Percentiles rank a stretch among this genome's conserved stretches.
Evolutionary conservation across 2,113 vertebrate genomes (phyloP).

Genomic region (Phocoena phocoena): DNA sequence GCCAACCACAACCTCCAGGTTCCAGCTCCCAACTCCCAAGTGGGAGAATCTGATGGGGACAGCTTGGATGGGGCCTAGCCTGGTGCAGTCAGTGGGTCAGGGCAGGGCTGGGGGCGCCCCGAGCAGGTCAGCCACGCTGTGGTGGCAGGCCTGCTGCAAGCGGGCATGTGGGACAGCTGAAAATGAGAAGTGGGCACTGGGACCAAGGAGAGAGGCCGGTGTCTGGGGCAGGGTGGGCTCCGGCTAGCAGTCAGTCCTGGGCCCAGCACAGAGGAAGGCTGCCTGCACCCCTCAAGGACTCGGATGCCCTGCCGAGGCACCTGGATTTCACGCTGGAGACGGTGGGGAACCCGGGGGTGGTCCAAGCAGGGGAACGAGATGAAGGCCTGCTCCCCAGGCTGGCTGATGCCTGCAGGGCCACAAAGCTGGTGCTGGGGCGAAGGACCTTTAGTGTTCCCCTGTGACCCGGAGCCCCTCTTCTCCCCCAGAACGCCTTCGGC

Average conservation of each 20-base stretch:
- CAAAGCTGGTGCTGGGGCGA: accelerated
- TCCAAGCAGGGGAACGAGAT: not conserved
- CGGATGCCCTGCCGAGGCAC: accelerated
- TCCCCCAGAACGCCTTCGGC: constrained; percentile 83
- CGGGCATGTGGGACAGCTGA: accelerated
- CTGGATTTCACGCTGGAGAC: accelerated
- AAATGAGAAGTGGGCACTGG: accelerated
- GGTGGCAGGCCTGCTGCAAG: not conserved
- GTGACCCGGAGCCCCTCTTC: accelerated
- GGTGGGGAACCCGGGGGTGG: not conserved
- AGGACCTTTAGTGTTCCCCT: accelerated
- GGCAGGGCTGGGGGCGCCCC: not conserved
- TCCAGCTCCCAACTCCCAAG: not conserved
- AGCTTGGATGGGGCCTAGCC: not conserved
- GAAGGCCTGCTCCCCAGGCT: not conserved
- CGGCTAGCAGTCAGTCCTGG: not conserved
- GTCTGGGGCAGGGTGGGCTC: not conserved
- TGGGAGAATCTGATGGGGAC: not conserved
- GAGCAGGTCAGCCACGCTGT: not conserved
- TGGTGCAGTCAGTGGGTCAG: too few species aligned
- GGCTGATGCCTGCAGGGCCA: accelerated
- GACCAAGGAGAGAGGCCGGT: accelerated
- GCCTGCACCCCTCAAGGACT: too few species aligned
- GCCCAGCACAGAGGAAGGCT: too few species aligned
- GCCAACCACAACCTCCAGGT: not conserved